Evolutionary conservation across 2,888 invertebrate species (phyloP), one percentile per base, ranked within the genome.

Genomic region (Lepetodrilus schrolli): DNA sequence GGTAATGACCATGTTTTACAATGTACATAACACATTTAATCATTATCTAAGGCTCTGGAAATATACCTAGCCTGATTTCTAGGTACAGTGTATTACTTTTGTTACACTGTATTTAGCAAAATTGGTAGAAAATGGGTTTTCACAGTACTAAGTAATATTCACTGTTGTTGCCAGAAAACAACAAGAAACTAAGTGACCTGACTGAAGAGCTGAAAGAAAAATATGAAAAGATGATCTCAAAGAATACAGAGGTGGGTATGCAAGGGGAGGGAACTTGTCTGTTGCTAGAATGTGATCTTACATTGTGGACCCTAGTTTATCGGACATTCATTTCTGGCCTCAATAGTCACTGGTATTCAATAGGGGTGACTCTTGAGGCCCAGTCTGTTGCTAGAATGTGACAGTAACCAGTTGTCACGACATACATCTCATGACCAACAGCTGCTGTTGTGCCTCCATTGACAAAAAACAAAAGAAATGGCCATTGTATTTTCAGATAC

Each of bases 141-240:
- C n/a, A n/a, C n/a, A n/a, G n/a, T n/a, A n/a, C n/a, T n/a, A n/a
- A n/a, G 49, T n/a, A 26, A 26, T 17, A 10, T 0, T 65, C 1
- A 10, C 21, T n/a, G n/a, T n/a, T 37, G 13, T 20, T 34, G 70
- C 1, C 75, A 79, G 79, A 68, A n/a, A 65, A 74, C 5, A 70
- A 26, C 49, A 58, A 74, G 43, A 77, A 76, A 4, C 70, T 79
- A 17, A 71, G 73, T 8, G 79, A 79, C 21, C 79, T 77, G 70
- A 77, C 74, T 34, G 72, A 73, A 7, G 77, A 79, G 36, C 77
- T 77, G 69, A 73, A 77, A 36, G 70, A 51, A 4, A 76, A 76
- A 43, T 23, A 26, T 23, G 68, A 23, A 0, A 30, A 21, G 13
- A 26, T 68, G 10, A 26, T 47, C 1, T 21, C 38, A 4, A 23